Conservation (phyloP, 2,113 vertebrate genomes). For the Aix galericulata region DNA sequence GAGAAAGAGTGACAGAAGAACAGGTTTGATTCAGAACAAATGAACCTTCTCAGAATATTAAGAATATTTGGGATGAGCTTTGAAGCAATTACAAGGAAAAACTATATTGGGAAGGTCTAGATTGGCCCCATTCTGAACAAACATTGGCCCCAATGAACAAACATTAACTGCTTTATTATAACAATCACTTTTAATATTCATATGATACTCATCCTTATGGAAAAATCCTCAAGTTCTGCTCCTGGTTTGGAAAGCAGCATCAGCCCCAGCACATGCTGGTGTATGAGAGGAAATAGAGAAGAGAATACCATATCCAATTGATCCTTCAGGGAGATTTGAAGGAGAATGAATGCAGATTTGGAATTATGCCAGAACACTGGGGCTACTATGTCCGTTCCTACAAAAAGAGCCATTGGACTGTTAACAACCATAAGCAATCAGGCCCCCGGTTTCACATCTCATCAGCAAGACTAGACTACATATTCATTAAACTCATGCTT, state of each 20-base stretch:
- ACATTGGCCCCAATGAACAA: too few species aligned
- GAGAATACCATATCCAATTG: conserved; percentile 33
- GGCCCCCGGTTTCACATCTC: neutral
- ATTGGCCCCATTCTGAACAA: neutral
- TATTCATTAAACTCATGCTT: neutral
- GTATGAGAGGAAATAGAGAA: neutral
- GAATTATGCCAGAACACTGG: conserved; percentile 14
- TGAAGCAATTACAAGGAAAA: neutral
- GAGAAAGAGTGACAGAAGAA: neutral
- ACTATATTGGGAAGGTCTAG: neutral
- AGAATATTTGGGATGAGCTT: neutral
- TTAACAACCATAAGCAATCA: conserved; percentile 34
- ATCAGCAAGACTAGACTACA: neutral
- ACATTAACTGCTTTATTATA: neutral
- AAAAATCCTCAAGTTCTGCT: neutral
- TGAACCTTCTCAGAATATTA: neutral
- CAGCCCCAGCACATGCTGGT: neutral
- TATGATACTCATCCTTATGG: neutral
- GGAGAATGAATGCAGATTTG: conserved; percentile 29
- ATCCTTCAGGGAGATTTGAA: conserved; percentile 34
- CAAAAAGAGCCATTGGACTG: conserved; percentile 21
- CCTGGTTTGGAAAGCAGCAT: neutral
- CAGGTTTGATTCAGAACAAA: neutral
- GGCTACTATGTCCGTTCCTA: neutral
- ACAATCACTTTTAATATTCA: neutral